Base-by-base conservation (phyloP, 2,113 vertebrate species). In the Amphiprion ocellaris region DNA sequence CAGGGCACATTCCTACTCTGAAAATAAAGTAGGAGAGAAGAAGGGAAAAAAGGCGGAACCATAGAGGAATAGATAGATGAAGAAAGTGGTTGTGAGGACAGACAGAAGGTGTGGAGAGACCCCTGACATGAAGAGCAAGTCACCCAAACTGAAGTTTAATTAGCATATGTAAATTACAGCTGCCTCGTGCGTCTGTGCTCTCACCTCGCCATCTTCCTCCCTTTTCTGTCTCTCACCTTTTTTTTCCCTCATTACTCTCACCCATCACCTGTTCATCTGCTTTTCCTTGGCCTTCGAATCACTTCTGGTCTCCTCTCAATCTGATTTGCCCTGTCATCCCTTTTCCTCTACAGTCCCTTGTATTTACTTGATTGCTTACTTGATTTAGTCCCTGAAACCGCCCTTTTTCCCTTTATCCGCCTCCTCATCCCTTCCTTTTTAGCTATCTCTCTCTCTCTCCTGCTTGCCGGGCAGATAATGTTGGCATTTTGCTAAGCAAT, bases 131-230 rank as follows among this genome's bases (percentile, higher is more conserved):
- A 83, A 75, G 70, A 90, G 58, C 81, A 79, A 79, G 75, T 90
- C 84, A 90, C 86, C 90, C 87, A 89, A 83, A 83, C 89, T 78
- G 72, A 84, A 81, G 79, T 83, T 86, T 88, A 90, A 90, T 92
- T 92, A 91, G 86, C 91, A 90, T 87, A 91, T 90, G 84, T 72
- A 87, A 91, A 88, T 90, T 58, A 77, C 63, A 71, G 67, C 87
- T 79, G 64, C 78, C 28, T 41, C 23, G 8, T 17, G 72, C 59
- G 74, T 67, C 69, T 61, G 55, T 69, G 55, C 72, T n/a, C 67
- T 74, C 21, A 5, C 77, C 24, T 65, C 55, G 17, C 71, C 64
- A 30, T 44, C 77, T 61, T 56, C 17, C 62, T 37, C 37, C 10
- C 23, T 12, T 33, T 37, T 82, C 78, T 58, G 52, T 83, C 78